Percentiles rank a stretch among this genome's conserved stretches.
phyloP scores from a whole-genome alignment of 2,797 vertebrate species.

The Xyrichtys novacula region DNA sequence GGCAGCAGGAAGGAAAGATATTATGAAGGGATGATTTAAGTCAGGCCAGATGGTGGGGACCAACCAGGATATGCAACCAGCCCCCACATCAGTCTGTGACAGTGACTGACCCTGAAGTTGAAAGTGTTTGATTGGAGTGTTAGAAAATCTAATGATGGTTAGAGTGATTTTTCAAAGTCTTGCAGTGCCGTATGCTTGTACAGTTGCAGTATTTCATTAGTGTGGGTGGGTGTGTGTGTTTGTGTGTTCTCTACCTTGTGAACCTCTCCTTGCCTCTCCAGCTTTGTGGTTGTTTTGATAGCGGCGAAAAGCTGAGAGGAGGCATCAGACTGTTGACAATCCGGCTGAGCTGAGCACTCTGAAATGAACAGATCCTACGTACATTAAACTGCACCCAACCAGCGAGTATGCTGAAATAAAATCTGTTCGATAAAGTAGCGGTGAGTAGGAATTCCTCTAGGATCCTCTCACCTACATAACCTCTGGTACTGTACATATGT shows the following conservation, averaged over 20 bases:
- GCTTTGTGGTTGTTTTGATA: conserved; percentile 83
- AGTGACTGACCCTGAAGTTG: not conserved
- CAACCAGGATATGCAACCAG: not conserved
- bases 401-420: not conserved
- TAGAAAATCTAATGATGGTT: not conserved
- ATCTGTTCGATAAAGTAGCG: not conserved
- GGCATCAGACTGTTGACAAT: conserved; percentile 92
- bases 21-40: conserved; percentile 48
- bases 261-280: conserved; percentile 81
- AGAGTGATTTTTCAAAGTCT: not conserved
- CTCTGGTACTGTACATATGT: not conserved
- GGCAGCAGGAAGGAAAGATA: conserved; percentile 42
- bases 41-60: conserved; percentile 31
- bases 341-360: conserved; percentile 94
- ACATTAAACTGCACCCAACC: conserved; percentile 5
- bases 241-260: conserved; percentile 83
- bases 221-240: conserved; percentile 35
- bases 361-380: conserved; percentile 54
- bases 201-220: not conserved
- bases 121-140: not conserved
- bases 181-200: not conserved
- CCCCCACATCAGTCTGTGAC: not conserved
- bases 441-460: not conserved
- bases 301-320: conserved; percentile 88
- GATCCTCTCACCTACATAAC: not conserved